Percentiles rank a stretch among this genome's conserved stretches.
Conservation (phyloP, 2,797 vertebrate species). For the Channallabes apus region DNA sequence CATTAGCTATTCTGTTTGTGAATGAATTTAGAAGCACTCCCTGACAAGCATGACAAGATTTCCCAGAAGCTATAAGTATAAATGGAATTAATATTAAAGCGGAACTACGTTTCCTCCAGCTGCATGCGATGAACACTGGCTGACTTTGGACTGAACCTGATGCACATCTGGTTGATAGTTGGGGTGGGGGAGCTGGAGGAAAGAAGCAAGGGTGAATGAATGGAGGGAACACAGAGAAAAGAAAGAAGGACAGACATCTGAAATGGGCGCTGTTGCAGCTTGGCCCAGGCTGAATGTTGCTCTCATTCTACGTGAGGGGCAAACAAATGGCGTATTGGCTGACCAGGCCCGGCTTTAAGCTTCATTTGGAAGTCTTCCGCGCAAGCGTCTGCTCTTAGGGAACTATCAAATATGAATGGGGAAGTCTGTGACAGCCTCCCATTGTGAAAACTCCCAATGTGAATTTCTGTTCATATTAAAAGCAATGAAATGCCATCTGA, state of each 20-base stretch:
- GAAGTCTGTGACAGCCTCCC: constrained; percentile 26
- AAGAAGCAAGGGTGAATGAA: constrained; percentile 41
- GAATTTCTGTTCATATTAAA: constrained; percentile 2
- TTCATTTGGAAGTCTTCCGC: constrained; percentile 48
- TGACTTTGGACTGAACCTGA: constrained; percentile 44
- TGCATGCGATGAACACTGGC: constrained; percentile 38
- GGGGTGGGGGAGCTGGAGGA: constrained; percentile 14
- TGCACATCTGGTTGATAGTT: constrained; percentile 48
- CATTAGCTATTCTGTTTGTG: background rate
- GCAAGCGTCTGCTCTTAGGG: constrained; percentile 31
- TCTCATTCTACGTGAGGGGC: constrained; percentile 62
- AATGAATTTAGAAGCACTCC: background rate
- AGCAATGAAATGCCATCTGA: background rate
- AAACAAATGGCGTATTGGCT: constrained; percentile 50
- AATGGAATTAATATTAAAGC: background rate
- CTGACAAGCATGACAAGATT: background rate
- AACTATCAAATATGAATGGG: constrained; percentile 45
- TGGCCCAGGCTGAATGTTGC: constrained; percentile 53
- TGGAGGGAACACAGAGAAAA: constrained; percentile 44
- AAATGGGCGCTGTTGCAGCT: constrained; percentile 50
- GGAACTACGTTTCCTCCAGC: constrained; percentile 21
- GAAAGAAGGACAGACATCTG: constrained; percentile 49
- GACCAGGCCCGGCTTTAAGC: constrained; percentile 37
- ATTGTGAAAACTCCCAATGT: constrained; percentile 4
- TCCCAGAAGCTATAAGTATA: background rate